Percentiles rank a stretch among this genome's conserved stretches.
phyloP scores from a whole-genome alignment of 2,888 invertebrate genomes.

The Melanostoma scalare region DNA sequence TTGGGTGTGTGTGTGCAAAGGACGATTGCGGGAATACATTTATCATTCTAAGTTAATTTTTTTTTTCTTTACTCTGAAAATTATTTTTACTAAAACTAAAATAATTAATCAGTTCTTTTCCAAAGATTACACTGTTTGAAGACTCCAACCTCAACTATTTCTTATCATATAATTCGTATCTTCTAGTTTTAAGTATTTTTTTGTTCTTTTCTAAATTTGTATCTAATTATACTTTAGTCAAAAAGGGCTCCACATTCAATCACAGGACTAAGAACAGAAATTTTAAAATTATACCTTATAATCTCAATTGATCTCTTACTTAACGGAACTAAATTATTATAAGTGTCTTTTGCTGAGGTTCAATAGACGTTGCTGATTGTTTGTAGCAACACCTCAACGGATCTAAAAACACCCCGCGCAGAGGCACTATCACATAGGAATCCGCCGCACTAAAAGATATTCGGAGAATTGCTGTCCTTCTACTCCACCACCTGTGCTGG shows the following conservation, averaged over 20 bases:
- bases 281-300: background rate
- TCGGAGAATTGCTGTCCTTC: conserved; percentile 95
- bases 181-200: conserved; percentile 33
- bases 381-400: conserved; percentile 43
- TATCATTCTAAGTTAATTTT: conserved; percentile 1
- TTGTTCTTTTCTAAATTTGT: conserved; percentile 59
- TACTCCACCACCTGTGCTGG: conserved; percentile 93
- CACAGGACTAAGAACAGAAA: conserved; percentile 44
- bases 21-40: conserved; percentile 29
- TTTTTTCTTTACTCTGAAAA: conserved; percentile 15
- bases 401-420: conserved; percentile 56
- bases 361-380: conserved; percentile 7
- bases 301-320: conserved; percentile 51
- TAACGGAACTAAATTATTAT: conserved; percentile 39
- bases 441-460: conserved; percentile 89
- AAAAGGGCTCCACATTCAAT: conserved; percentile 17
- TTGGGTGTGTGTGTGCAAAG: conserved; percentile 25
- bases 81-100: conserved; percentile 44
- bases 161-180: conserved; percentile 66
- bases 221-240: conserved; percentile 63
- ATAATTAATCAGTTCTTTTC: conserved; percentile 71
- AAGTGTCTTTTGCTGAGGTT: conserved; percentile 6
- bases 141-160: conserved; percentile 48
- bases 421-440: conserved; percentile 81
- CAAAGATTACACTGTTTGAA: conserved; percentile 64